Base-by-base conservation (phyloP, 2,797 vertebrate genomes). In the Eutrigla gurnardus region DNA sequence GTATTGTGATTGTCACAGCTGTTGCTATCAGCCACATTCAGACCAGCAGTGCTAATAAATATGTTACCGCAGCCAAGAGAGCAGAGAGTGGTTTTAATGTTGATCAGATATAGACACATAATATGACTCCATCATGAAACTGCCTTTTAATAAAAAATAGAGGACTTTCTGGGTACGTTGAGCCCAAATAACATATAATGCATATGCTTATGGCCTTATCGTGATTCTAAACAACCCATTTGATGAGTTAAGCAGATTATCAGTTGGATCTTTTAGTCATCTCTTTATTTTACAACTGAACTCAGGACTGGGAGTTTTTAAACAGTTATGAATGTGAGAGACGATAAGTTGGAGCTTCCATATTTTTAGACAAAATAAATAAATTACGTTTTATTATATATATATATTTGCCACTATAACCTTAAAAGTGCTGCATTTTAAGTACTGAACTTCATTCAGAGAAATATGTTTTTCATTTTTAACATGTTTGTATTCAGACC, bases 51-150 rank as follows among this genome's bases (percentile, higher is more conserved):
- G 42, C 59, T 61, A 32, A 61, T 10, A 35, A 13, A 17, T 61
- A 10, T 0, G 40, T 61, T 61, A 61, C 55, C 55, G 33, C 4
- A 45, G 59, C 9, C 42, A 45, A 4, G 6, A 18, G 14, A 33
- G 42, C 18, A 61, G 37, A 59, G 37, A 13, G 39, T 40, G 11
- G n/a, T 37, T 40, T 4, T 36, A n/a, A n/a, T 47, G 17, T 18
- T 18, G 37, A 59, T 59, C 57, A 59, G 57, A 59, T 40, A 58
- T 13, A 58, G 55, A 58, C 25, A 15, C 59, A 17, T 10, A 33
- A 45, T 40, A 43, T 14, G 2, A 62, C 58, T 43, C 40, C 40
- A 9, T 60, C 40, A 60, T 43, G 58, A 43, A 40, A 60, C 58
- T 18, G 6, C 37, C 57, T 33, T 55, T 50, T 10, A 25, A 11